These are phyloP conservation scores for Andricus grossulariae DNA, from an alignment of 1,140 invertebrate genomes.

Conservation along the genomic window DNA sequence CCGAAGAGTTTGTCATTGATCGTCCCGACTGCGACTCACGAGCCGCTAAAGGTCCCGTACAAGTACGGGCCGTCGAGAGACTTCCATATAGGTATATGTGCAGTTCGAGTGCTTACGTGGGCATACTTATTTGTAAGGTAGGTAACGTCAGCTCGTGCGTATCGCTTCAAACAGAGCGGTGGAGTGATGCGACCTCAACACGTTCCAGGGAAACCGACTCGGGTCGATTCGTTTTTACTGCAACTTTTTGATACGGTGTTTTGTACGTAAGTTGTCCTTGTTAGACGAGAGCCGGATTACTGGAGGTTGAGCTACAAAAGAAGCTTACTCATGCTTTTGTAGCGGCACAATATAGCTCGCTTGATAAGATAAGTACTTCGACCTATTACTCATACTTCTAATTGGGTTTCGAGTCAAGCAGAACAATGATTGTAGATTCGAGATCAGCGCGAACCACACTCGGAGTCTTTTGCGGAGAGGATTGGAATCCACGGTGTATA, in stretches of 20 bases:
- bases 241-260: neutral
- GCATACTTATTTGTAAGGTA: constrained; percentile 48
- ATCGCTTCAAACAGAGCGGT: constrained; percentile 34
- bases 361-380: too few relatives aligned
- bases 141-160: constrained; percentile 53
- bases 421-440: too few relatives aligned
- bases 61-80: constrained; percentile 66
- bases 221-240: neutral
- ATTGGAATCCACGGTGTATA: constrained; percentile 33
- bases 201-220: constrained; percentile 32
- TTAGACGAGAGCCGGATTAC: too few relatives aligned
- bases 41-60: constrained; percentile 76
- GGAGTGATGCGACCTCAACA: constrained; percentile 38
- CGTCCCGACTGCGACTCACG: constrained; percentile 70
- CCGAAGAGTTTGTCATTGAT: constrained; percentile 73
- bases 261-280: too few relatives aligned
- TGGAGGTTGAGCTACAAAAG: too few relatives aligned
- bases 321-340: too few relatives aligned
- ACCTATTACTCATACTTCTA: too few relatives aligned
- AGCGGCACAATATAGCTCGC: too few relatives aligned
- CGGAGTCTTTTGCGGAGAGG: constrained; percentile 48
- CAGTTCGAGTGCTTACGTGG: constrained; percentile 47
- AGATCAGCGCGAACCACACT: constrained; percentile 40
- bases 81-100: constrained; percentile 54
- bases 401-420: too few relatives aligned